Base-by-base conservation (phyloP, 2,888 invertebrate genomes). In the Blera fallax region DNA sequence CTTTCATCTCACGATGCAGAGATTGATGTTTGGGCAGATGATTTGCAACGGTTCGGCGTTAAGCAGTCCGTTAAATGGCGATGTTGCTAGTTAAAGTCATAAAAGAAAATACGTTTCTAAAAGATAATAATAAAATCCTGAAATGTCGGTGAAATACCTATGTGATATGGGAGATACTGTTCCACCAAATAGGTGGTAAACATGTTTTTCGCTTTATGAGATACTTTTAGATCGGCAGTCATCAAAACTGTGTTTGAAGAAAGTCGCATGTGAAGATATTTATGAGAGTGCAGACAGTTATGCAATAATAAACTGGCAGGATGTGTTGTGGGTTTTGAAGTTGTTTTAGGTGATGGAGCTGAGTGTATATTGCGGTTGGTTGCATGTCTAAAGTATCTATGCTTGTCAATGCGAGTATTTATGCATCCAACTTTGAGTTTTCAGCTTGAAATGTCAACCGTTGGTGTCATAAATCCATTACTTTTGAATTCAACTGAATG, bases 91-190 rank as follows among this genome's bases (percentile, higher is more conserved):
- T 54, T 27, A 6, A 34, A 56, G 69, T 69, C 70, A 43, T 62
- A 70, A 70, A 78, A 62, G 56, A 70, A 78, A 69, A 48, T 37
- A 43, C n/a, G 69, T 78, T 78, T 78, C 69, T 52, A 52, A 58
- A 60, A 67, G 21, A 40, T 40, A 69, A 32, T 29, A 65, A 43
- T 29, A 65, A 56, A 29, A 67, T 62, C 62, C 37, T 77, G 45
- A 60, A 37, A 48, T 77, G 67, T 27, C 58, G 27, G 40, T 43
- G 50, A 60, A 62, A 52, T 50, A 52, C 27, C 27, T 58, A 21
- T 52, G 16, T 27, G n/a, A 34, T 50, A 0, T 60, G 37, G 43
- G 16, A 18, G 8, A 54, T 11, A 24, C 0, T 50, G 50, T 2
- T 24, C n/a, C 11, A 11, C 2, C 27, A 3, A 62, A 14, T 27